Conservation (phyloP, 1,140 invertebrate genomes). For the Maconellicoccus hirsutus region DNA sequence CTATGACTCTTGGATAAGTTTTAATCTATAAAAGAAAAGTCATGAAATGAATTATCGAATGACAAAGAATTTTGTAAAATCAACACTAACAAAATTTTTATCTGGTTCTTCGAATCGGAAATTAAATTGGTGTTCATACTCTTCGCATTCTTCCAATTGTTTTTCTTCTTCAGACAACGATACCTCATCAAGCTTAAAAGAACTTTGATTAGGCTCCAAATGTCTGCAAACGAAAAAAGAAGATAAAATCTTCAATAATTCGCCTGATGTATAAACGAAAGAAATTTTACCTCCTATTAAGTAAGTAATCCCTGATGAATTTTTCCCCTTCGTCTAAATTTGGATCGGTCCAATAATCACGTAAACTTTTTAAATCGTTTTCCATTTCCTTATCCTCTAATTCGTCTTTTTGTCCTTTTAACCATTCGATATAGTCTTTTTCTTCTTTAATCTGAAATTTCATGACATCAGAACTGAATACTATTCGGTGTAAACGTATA, state of each 20-base stretch:
- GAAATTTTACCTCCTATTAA: slow-evolving; percentile 72
- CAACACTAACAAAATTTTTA: slow-evolving; percentile 66
- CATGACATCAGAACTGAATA: too few relatives aligned
- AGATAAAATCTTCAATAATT: not conserved
- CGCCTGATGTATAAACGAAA: not conserved
- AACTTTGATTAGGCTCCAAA: slow-evolving; percentile 54
- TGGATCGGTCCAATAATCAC: slow-evolving; percentile 73
- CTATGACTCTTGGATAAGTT: slow-evolving; percentile 78
- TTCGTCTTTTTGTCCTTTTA: slow-evolving; percentile 60
- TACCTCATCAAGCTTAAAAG: slow-evolving; percentile 44
- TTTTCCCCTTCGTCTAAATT: slow-evolving; percentile 70
- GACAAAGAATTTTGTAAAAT: not conserved
- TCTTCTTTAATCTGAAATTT: slow-evolving; percentile 44
- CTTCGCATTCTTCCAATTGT: slow-evolving; percentile 55
- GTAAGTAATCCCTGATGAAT: slow-evolving; percentile 83
- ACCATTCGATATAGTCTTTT: slow-evolving; percentile 63
- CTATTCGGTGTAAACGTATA: not conserved
- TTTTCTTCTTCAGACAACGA: slow-evolving; percentile 66
- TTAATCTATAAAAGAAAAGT: slow-evolving; percentile 49
- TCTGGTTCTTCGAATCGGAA: slow-evolving; percentile 95
- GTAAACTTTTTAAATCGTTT: slow-evolving; percentile 55
- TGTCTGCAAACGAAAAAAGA: slow-evolving; percentile 32
- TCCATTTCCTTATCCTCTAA: slow-evolving; percentile 49
- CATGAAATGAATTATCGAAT: not conserved
- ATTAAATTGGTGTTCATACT: slow-evolving; percentile 92